Percentiles rank a stretch among this genome's conserved stretches.
Evolutionary conservation across 2,797 vertebrate species (phyloP).

Genomic region (Cuniculus paca): DNA sequence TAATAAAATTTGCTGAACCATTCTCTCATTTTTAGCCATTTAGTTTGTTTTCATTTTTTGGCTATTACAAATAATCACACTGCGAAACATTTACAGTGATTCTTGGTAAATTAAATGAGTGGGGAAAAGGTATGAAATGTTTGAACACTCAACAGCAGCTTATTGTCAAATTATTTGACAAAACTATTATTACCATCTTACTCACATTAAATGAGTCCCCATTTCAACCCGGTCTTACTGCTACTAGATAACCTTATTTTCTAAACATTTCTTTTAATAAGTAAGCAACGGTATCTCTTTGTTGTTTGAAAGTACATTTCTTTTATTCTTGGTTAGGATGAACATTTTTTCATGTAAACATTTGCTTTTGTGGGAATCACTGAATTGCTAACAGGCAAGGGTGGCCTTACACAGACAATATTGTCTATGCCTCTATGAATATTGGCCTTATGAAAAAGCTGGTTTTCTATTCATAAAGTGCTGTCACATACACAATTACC

Average conservation of each 20-base stretch:
- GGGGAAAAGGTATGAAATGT: not conserved
- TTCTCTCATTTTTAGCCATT: conserved; percentile 4
- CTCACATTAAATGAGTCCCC: not conserved
- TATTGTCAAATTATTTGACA: not conserved
- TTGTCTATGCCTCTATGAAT: conserved; percentile 11
- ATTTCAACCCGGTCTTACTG: not conserved
- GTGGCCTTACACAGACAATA: not conserved
- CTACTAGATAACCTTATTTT: conserved; percentile 40
- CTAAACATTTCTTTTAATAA: conserved; percentile 46
- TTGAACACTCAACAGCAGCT: not conserved
- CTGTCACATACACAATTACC: not conserved
- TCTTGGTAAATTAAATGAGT: conserved; percentile 43
- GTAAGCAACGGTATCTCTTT: not conserved
- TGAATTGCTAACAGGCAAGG: conserved; percentile 10
- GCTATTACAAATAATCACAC: conserved; percentile 21
- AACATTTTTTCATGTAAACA: not conserved
- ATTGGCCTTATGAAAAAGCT: not conserved
- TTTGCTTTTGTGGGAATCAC: conserved; percentile 45
- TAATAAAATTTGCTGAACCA: not conserved
- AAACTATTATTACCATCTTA: conserved; percentile 20
- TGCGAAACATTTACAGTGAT: not conserved
- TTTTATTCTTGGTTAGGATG: conserved; percentile 8
- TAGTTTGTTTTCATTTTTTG: conserved; percentile 10
- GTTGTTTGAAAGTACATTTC: not conserved
- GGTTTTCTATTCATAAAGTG: conserved; percentile 29